These are phyloP conservation scores for Sicus ferrugineus DNA, from an alignment of 2,888 invertebrate genomes.

Conservation along the genomic window DNA sequence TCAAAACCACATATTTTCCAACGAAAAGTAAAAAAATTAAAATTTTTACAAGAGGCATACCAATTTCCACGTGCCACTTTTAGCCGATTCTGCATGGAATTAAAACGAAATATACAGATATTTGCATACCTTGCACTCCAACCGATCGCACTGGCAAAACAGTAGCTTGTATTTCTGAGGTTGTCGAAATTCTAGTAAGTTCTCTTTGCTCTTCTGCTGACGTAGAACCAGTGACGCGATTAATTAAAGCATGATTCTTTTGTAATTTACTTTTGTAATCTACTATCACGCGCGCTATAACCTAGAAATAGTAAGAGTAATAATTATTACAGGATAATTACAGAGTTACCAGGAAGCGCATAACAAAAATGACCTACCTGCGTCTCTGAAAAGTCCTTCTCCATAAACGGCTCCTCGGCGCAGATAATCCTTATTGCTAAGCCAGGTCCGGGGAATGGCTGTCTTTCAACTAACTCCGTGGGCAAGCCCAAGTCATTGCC, in stretches of 20 bases:
- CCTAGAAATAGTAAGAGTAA: constrained; percentile 65
- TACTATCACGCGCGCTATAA: constrained; percentile 92
- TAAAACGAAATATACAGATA: constrained; percentile 16
- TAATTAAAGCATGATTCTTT: constrained; percentile 91
- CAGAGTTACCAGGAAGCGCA: too few species aligned
- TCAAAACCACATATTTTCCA: too few species aligned
- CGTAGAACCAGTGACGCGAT: constrained; percentile 83
- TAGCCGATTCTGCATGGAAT: too few species aligned
- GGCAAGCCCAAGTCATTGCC: constrained; percentile 92
- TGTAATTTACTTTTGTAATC: constrained; percentile 91
- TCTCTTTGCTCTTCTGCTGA: constrained; percentile 76
- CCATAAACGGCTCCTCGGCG: constrained; percentile 93
- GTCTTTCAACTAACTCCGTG: constrained; percentile 85
- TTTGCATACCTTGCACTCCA: constrained; percentile 85
- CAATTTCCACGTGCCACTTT: too few species aligned
- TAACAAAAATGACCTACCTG: constrained; percentile 70
- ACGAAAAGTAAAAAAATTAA: too few species aligned
- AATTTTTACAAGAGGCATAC: too few species aligned
- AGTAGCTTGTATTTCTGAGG: constrained; percentile 79
- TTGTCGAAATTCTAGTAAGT: constrained; percentile 78
- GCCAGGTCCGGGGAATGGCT: constrained; percentile 99
- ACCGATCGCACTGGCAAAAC: constrained; percentile 94
- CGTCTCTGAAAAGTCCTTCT: constrained; percentile 94
- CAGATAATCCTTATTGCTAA: constrained; percentile 96
- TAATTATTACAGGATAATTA: not conserved